Percentiles rank a stretch among this genome's conserved stretches.
Evolutionary conservation across 2,888 invertebrate genomes (phyloP).

Genomic region (Monochamus alternatus): DNA sequence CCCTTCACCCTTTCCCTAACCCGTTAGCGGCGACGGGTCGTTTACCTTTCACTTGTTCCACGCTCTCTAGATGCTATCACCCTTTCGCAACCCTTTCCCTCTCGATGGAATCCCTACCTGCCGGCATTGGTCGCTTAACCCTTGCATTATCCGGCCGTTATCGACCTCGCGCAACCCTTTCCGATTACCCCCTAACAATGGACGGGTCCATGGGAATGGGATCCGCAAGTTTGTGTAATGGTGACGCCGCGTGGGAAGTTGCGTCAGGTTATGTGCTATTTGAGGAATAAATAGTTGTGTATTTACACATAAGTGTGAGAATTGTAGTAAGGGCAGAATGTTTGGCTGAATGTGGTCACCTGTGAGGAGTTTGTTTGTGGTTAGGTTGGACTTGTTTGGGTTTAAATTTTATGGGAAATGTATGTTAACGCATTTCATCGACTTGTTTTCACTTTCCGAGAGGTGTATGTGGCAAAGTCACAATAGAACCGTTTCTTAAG

Average conservation of each 20-base stretch:
- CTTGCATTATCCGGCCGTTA: constrained; percentile 42
- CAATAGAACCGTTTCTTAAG: too few species aligned
- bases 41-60: constrained; percentile 54
- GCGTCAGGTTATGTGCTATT: not conserved
- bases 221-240: constrained; percentile 37
- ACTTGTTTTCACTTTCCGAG: too few species aligned
- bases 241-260: constrained; percentile 1
- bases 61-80: constrained; percentile 33
- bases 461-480: too few species aligned
- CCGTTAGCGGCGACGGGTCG: constrained; percentile 38
- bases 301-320: not conserved
- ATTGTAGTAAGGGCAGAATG: not conserved
- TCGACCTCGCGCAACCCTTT: constrained; percentile 47
- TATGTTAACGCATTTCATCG: not conserved
- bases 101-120: constrained; percentile 61
- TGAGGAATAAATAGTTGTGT: not conserved
- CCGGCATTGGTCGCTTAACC: constrained; percentile 60
- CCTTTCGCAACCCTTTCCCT: constrained; percentile 56
- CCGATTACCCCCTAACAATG: not conserved
- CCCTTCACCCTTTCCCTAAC: constrained; percentile 28
- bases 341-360: not conserved
- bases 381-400: not conserved
- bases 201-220: constrained; percentile 27
- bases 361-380: not conserved
- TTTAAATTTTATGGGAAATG: constrained; percentile 20